Base-by-base conservation (phyloP, 1,140 invertebrate species). In the Epicauta chinensis region DNA sequence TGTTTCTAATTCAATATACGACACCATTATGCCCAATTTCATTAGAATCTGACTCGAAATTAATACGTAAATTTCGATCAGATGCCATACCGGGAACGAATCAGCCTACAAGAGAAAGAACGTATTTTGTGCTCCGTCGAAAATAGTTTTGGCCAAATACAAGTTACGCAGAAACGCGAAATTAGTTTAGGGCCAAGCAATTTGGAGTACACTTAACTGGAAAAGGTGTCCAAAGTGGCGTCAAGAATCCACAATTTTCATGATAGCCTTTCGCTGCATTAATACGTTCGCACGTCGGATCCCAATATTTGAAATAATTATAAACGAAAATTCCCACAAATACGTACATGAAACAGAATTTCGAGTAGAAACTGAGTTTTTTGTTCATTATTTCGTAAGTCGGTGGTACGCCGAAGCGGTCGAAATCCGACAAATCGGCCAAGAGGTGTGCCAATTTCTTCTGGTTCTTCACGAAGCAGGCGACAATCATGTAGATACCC, bases 141-240 rank as follows among this genome's bases (percentile, higher is more conserved):
- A n/a, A n/a, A n/a, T n/a, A n/a, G n/a, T n/a, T n/a, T n/a, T n/a
- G n/a, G n/a, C n/a, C n/a, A n/a, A n/a, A n/a, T n/a, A n/a, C n/a
- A n/a, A n/a, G n/a, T n/a, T n/a, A n/a, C n/a, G n/a, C n/a, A n/a
- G n/a, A n/a, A n/a, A n/a, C n/a, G n/a, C n/a, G n/a, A n/a, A n/a
- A n/a, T n/a, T n/a, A n/a, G n/a, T n/a, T n/a, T n/a, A n/a, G n/a
- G n/a, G n/a, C n/a, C n/a, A 32, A 23, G 23, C 4, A 23, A 23
- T 23, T 23, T 23, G 23, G 23, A n/a, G 2, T 23, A 48, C 39
- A 54, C 40, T 54, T 35, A 29, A 45, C 40, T 31, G 47, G 23
- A 17, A 45, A 38, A n/a, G 45, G 52, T 36, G 40, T 16, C 52
- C 52, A 54, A 39, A 16, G 36, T 23, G 45, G 45, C 2, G 45